Evolutionary conservation across 2,888 invertebrate genomes (phyloP).

Genomic region (Hirtodrosophila histrioides): DNA sequence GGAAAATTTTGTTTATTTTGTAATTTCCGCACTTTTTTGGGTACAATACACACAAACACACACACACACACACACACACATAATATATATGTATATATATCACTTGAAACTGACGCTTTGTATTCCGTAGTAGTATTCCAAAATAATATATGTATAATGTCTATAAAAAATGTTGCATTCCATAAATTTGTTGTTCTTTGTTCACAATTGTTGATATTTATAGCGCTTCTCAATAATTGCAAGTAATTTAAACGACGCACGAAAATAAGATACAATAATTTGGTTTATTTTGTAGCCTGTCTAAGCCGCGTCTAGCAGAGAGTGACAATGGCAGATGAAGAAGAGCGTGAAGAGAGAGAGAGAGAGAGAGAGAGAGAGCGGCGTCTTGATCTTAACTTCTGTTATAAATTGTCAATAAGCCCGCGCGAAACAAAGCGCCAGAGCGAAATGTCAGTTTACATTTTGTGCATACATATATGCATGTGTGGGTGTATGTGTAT

Average conservation of each 20-base stretch:
- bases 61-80: too few species aligned
- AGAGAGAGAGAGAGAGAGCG: constrained; percentile 4
- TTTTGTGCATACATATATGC: constrained; percentile 26
- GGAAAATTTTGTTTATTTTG: neutral
- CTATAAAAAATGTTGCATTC: constrained; percentile 30
- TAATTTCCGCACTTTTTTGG: constrained; percentile 19
- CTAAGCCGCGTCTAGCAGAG: constrained; percentile 35
- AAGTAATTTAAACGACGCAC: constrained; percentile 18
- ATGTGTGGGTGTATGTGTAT: neutral
- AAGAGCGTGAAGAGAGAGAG: neutral
- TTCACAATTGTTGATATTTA: constrained; percentile 50
- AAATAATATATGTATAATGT: constrained; percentile 5
- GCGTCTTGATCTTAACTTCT: constrained; percentile 30
- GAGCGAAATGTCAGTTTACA: constrained; percentile 70
- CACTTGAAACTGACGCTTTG: constrained; percentile 27
- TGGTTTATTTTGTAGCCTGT: neutral
- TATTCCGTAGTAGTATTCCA: constrained; percentile 1
- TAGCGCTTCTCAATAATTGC: constrained; percentile 51
- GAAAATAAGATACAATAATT: constrained; percentile 24
- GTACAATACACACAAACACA: neutral
- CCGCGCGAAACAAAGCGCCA: constrained; percentile 78
- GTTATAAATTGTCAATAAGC: constrained; percentile 71
- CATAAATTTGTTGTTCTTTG: constrained; percentile 40
- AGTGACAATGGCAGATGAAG: neutral
- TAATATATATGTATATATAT: too few species aligned